Percentiles rank a stretch among this genome's conserved stretches.
These are phyloP conservation scores for Urosaurus nigricauda DNA, from an alignment of 2,797 vertebrate genomes.

Conservation along the genomic window DNA sequence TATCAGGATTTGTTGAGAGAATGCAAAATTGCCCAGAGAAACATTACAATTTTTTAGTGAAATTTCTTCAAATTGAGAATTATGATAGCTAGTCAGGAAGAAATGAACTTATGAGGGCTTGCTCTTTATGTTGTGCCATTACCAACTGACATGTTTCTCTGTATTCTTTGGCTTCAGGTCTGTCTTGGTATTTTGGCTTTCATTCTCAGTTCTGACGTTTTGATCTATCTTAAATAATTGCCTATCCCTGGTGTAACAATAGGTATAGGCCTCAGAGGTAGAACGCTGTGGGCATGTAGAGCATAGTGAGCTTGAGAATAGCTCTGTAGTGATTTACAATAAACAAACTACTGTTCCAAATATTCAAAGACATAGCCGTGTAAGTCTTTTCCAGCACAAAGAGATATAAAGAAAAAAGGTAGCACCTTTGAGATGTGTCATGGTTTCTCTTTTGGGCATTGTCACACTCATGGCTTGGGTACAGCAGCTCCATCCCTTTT, in stretches of 20 bases:
- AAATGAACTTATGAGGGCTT: not conserved
- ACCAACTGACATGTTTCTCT: not conserved
- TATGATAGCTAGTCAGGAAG: not conserved
- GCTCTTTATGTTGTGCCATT: not conserved
- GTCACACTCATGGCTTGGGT: too few species aligned
- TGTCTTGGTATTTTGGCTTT: not conserved
- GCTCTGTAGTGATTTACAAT: too few species aligned
- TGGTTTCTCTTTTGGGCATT: too few species aligned
- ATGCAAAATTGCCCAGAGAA: not conserved
- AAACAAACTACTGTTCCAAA: too few species aligned
- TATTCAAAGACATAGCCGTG: too few species aligned
- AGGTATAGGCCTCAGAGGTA: too few species aligned
- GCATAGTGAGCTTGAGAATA: too few species aligned
- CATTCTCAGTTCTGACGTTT: not conserved
- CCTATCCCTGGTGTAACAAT: not conserved
- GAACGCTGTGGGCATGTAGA: too few species aligned
- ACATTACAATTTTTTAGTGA: not conserved
- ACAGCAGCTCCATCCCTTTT: too few species aligned
- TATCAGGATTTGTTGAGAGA: not conserved
- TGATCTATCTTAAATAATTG: not conserved
- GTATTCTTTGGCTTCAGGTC: not conserved
- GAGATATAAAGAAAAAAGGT: too few species aligned
- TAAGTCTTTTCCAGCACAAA: too few species aligned
- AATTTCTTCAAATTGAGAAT: not conserved
- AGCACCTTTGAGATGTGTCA: too few species aligned